phyloP scores from a whole-genome alignment of 2,113 vertebrate genomes.

The Melozone crissalis region DNA sequence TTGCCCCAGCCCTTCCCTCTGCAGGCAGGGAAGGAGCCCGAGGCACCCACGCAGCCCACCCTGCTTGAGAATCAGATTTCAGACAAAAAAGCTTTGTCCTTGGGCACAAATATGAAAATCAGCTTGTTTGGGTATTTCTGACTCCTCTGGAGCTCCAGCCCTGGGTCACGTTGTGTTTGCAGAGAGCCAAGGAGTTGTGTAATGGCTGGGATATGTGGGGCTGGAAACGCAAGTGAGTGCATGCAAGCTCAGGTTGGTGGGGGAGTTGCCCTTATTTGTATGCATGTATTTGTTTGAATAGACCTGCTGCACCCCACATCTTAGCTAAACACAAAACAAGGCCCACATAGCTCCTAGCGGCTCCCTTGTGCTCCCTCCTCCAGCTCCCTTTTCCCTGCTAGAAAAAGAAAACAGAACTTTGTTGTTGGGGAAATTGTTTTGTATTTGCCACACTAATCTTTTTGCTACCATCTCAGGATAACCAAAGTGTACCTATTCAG shows the following conservation, averaged over 20 bases:
- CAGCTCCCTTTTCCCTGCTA: not conserved
- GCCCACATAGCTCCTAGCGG: not conserved
- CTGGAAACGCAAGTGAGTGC: not conserved
- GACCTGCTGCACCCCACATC: not conserved
- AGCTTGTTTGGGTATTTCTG: not conserved
- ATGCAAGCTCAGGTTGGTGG: not conserved
- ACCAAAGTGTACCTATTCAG: not conserved
- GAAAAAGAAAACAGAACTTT: not conserved
- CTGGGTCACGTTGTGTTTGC: not conserved
- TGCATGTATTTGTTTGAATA: not conserved
- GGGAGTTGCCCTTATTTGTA: not conserved
- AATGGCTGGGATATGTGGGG: not conserved
- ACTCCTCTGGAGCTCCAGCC: not conserved
- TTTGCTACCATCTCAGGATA: not conserved
- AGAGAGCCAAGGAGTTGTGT: not conserved
- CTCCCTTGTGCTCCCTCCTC: not conserved
- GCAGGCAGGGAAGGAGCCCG: not conserved
- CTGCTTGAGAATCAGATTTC: conserved; percentile 41
- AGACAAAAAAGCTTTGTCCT: conserved; percentile 33
- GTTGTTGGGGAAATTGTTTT: not conserved
- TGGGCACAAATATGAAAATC: conserved; percentile 44
- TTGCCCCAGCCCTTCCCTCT: not conserved
- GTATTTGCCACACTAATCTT: fast-evolving
- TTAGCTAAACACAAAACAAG: not conserved
- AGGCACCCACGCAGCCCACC: not conserved